Evolutionary conservation across 2,113 vertebrate species (phyloP), one percentile per base, ranked within the genome.

Genomic region (Pundamilia nyererei): DNA sequence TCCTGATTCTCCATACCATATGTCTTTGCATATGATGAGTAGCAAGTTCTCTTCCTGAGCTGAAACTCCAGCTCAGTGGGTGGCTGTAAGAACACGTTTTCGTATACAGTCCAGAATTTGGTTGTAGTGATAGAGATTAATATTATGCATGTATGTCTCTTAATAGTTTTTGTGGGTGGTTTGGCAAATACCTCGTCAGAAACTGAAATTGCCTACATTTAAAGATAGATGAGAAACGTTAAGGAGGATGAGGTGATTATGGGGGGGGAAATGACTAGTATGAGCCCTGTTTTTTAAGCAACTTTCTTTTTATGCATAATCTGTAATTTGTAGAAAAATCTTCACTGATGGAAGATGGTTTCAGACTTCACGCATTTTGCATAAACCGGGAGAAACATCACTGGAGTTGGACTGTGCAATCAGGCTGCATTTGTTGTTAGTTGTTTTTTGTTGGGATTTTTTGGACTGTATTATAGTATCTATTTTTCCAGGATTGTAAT

Each of bases 171-270:
- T 80, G 93, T 92, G 86, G 79, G 87, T 80, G 88, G 65, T 38
- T 54, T 80, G 82, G 89, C 83, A 82, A 86, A 87, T 24, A 19
- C 62, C 9, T 87, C 29, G 19, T 87, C 58, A 81, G 13, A 10
- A 83, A 82, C 38, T 80, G 80, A 72, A 89, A 87, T 68, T 62
- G 17, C 60, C 7, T 56, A 26, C 68, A 24, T 86, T 29, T 42
- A 26, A 62, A 89, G 91, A 92, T 89, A 88, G 83, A 62, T 15
- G 81, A 49, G 26, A 70, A 68, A 90, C 62, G 81, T 89, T 85
- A 12, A 7, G 10, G 2, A 87, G 33, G 53, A 54, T 26, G 26
- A 31, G 5, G 40, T 55, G 83, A 62, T 6, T 15, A n/a, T 55
- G 24, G 35, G 38, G 5, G 7, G 19, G 7, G 19, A 9, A 80